Base-by-base conservation (phyloP, 2,888 invertebrate genomes). In the Cistogaster globosa region DNA sequence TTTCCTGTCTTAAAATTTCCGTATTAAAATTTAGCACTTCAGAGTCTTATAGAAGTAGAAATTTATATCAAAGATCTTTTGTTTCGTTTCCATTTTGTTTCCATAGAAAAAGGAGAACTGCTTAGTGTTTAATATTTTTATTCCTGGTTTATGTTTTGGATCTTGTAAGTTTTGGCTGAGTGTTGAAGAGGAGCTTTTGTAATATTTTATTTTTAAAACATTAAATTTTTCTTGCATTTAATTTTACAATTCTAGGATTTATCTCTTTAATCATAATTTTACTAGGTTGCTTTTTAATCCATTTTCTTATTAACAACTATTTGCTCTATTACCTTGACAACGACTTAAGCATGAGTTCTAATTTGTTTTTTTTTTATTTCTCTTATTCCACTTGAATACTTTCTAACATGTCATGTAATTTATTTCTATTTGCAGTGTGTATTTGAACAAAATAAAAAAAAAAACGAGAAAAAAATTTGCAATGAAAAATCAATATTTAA, bases 401-500 rank as follows among this genome's bases (percentile, higher is more conserved):
- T 65, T 79, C 8, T 57, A 48, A 14, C 63, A 65, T 65, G 51
- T 57, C 38, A 72, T 65, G 55, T 65, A 65, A 72, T 67, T 69
- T 80, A 53, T 72, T 72, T 51, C 38, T 65, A 67, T 78, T 78
- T 78, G 53, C 26, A n/a, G 26, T 16, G 42, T 11, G 42, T 78
- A 38, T 77, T 51, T 68, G n/a, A 12, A 22, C 32, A 65, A 8
- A 12, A 14, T 55, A 20, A 16, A 6, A 71, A 53, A 12, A 63
- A 18, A 4, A 42, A 9, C 1, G 4, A 38, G 6, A 36, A 68
- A 60, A 12, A 51, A 74, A 3, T 16, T 36, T 16, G n/a, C 18
- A 58, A 32, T 9, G 60, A 68, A 51, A 63, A 74, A 68, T 83
- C 74, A 78, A 74, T 83, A 78, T 83, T 74, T 78, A 48, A 83